Conservation (phyloP, 2,888 invertebrate species). For the Aspidiotus rigidus region DNA sequence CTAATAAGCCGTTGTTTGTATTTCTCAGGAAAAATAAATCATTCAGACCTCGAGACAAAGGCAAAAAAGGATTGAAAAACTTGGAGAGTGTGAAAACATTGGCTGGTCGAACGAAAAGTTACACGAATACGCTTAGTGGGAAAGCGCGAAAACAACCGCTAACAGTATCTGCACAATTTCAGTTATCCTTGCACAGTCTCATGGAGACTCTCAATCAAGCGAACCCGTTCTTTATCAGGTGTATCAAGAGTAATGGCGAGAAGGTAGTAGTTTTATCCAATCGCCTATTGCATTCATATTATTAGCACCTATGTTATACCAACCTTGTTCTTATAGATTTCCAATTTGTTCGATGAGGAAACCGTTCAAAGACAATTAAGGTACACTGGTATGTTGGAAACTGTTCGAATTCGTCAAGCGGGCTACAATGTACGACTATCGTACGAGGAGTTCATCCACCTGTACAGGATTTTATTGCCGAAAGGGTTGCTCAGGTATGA, state of each 20-base stretch:
- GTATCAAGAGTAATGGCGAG: constrained; percentile 90
- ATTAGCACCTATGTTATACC: background rate
- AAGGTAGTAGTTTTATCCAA: constrained; percentile 51
- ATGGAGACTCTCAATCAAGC: constrained; percentile 90
- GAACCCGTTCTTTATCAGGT: constrained; percentile 76
- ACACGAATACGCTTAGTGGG: constrained; percentile 42
- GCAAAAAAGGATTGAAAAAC: constrained; percentile 80
- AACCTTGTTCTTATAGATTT: constrained; percentile 47
- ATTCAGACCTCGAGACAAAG: constrained; percentile 74
- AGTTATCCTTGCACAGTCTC: constrained; percentile 78
- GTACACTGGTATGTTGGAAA: constrained; percentile 95
- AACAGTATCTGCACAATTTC: constrained; percentile 91
- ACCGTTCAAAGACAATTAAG: constrained; percentile 82
- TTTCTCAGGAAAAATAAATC: constrained; percentile 78
- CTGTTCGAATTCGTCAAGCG: constrained; percentile 85
- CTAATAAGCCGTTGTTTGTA: constrained; percentile 27
- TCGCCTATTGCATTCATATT: background rate
- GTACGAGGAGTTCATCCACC: constrained; percentile 87
- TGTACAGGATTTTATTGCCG: constrained; percentile 81
- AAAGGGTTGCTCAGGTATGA: constrained; percentile 59
- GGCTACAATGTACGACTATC: constrained; percentile 89
- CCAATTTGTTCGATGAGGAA: constrained; percentile 86
- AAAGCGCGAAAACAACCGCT: constrained; percentile 76
- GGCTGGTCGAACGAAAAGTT: constrained; percentile 59
- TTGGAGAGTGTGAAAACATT: constrained; percentile 84